A percentile compares a stretch with the other conserved stretches of the same genome.
Evolutionary conservation across 30 jellyfish, hydroid and myxozoan genomes (phyloP).

Genomic region (Hydra vulgaris): DNA sequence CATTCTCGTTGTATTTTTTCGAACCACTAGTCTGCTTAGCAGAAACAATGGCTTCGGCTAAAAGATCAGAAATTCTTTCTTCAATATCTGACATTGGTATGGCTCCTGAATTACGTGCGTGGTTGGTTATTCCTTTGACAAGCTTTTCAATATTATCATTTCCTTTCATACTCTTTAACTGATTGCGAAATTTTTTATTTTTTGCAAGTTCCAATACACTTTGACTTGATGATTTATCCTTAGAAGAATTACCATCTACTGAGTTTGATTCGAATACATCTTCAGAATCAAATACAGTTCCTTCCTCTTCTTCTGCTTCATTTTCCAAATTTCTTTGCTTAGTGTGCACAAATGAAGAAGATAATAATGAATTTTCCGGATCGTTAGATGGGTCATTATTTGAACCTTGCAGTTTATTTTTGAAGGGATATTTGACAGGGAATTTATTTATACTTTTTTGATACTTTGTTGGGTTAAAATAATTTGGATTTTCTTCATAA

Average conservation of each 20-base stretch:
- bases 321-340: background rate
- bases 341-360: background rate
- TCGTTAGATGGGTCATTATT: background rate
- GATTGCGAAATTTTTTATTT: conserved; percentile 4
- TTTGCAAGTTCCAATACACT: background rate
- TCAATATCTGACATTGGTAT: conserved; percentile 7
- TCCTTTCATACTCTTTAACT: conserved; percentile 3
- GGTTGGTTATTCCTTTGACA: conserved; percentile 25
- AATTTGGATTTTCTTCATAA: background rate
- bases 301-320: background rate
- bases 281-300: conserved; percentile 2
- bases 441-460: too few species aligned
- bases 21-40: conserved; percentile 7
- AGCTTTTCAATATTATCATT: conserved; percentile 18
- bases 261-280: background rate
- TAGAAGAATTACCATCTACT: background rate
- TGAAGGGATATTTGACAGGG: background rate
- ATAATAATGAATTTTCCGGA: background rate
- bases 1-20: background rate
- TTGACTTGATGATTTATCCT: background rate
- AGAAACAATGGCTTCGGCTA: conserved; percentile 26
- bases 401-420: background rate
- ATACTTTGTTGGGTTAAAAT: background rate
- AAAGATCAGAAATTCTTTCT: conserved; percentile 17
- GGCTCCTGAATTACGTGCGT: conserved; percentile 20